Evolutionary conservation across 2,113 vertebrate genomes (phyloP).

Genomic region (Urocynchramus pylzowi): DNA sequence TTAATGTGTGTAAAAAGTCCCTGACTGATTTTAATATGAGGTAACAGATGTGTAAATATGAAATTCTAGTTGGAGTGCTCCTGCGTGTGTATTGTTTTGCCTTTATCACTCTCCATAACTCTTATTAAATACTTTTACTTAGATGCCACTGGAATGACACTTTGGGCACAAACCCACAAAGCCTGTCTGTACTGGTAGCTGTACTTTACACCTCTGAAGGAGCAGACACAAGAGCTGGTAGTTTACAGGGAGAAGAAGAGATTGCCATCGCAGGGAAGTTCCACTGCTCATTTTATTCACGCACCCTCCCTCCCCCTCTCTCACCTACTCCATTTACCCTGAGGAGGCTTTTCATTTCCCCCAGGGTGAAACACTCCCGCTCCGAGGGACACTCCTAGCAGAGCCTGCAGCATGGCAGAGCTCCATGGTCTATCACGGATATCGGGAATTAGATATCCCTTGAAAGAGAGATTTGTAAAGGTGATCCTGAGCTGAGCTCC

Average conservation of each 20-base stretch:
- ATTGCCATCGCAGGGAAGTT: background rate
- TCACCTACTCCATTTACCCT: background rate
- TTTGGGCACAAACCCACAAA: background rate
- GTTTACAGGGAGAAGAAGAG: background rate
- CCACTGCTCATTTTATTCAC: background rate
- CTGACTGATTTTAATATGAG: background rate
- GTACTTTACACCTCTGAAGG: background rate
- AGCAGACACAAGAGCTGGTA: background rate
- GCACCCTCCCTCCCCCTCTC: background rate
- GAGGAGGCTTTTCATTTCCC: background rate
- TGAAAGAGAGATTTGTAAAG: background rate
- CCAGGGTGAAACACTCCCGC: background rate
- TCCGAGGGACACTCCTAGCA: background rate
- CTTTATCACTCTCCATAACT: background rate
- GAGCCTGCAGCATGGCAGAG: background rate
- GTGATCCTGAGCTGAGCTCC: background rate
- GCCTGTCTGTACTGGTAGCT: background rate
- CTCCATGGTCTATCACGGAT: background rate
- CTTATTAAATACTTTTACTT: background rate
- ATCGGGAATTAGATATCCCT: conserved; percentile 2
- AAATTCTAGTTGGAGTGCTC: background rate
- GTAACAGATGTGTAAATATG: background rate
- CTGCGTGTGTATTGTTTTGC: background rate
- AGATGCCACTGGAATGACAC: background rate
- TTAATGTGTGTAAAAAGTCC: background rate